Conservation (phyloP, 2,113 vertebrate genomes). For the Narcine bancroftii region DNA sequence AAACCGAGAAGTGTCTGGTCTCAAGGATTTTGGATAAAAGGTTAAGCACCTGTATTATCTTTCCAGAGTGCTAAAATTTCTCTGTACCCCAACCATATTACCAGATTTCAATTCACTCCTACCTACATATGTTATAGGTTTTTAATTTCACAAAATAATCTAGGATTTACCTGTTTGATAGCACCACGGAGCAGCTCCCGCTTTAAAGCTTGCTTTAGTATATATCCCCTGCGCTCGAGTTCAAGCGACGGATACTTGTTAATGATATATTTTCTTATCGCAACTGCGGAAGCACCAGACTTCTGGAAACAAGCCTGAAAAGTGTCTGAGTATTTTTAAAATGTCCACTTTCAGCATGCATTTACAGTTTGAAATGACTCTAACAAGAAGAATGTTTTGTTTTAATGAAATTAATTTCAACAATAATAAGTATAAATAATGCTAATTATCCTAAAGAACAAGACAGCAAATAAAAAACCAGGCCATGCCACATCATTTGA, state of each 20-base stretch:
- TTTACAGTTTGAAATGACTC: background rate
- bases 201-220: conserved; percentile 86
- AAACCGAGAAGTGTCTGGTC: no score
- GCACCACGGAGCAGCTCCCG: conserved; percentile 82
- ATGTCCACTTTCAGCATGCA: conserved; percentile 13
- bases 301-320: conserved; percentile 78
- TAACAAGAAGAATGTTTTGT: background rate
- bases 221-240: conserved; percentile 81
- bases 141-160: background rate
- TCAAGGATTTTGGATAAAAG: no score
- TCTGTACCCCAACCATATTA: background rate
- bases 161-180: conserved; percentile 74
- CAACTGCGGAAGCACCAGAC: conserved; percentile 75
- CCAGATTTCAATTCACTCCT: background rate
- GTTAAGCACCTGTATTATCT: background rate
- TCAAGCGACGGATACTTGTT: conserved; percentile 88
- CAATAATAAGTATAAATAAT: background rate
- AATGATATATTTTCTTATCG: conserved; percentile 82
- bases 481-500: background rate
- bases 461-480: background rate
- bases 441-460: background rate
- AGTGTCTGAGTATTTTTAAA: conserved; percentile 24
- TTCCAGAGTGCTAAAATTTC: background rate
- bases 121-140: background rate
- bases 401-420: background rate